Percentiles rank a stretch among this genome's conserved stretches.
Conservation (phyloP, 2,797 vertebrate genomes). For the Anguilla anguilla region DNA sequence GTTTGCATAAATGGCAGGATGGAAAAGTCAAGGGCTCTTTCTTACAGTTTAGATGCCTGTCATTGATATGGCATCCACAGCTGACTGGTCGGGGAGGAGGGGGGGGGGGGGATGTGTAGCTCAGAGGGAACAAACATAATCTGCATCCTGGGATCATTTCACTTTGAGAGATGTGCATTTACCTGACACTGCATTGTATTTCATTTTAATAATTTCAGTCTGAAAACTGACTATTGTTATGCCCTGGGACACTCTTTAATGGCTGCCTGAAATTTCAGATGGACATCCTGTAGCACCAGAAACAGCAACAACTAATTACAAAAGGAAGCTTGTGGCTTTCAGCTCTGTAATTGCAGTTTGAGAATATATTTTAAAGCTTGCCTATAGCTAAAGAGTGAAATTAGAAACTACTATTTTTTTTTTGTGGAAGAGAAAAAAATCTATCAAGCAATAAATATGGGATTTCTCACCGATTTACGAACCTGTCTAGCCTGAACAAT, state of each 20-base stretch:
- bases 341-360: not conserved
- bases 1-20: not conserved
- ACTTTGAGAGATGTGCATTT: not conserved
- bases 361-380: not conserved
- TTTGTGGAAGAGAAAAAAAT: not conserved
- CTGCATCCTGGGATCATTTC: not conserved
- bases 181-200: not conserved
- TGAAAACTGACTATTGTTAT: not conserved
- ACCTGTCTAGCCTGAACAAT: not conserved
- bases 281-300: not conserved
- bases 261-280: not conserved
- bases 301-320: not conserved
- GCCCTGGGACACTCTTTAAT: not conserved
- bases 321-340: not conserved
- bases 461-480: not conserved
- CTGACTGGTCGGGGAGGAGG: no score
- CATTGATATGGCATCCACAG: no score
- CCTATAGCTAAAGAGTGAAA: not conserved
- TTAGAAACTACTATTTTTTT: not conserved
- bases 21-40: no score
- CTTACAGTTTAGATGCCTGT: no score
- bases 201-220: not conserved
- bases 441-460: not conserved
- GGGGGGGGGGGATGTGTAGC: no score
- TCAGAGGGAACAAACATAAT: not conserved